Conservation (phyloP, 2,888 invertebrate genomes). For the Mamestra brassicae region DNA sequence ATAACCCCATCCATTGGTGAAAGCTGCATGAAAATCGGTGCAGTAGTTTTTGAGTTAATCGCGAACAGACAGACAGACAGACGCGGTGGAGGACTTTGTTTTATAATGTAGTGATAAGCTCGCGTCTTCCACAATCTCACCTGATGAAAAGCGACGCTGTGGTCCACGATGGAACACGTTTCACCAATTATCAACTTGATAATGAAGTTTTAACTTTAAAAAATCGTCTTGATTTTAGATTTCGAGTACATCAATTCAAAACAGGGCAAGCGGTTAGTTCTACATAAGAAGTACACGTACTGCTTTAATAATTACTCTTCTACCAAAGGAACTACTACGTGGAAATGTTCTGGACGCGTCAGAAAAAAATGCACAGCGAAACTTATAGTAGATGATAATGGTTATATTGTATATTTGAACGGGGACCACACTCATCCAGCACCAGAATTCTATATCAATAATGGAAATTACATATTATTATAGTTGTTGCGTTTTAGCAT, state of each 20-base stretch:
- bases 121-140: too few relatives aligned
- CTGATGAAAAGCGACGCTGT: too few relatives aligned
- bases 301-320: conserved; percentile 30
- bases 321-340: conserved; percentile 9
- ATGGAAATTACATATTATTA: conserved; percentile 16
- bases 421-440: conserved; percentile 21
- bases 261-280: conserved; percentile 26
- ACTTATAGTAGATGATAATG: conserved; percentile 4
- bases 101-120: too few relatives aligned
- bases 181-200: neutral
- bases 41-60: too few relatives aligned
- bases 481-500: neutral
- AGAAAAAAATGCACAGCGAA: conserved; percentile 30
- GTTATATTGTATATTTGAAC: neutral
- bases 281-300: conserved; percentile 31
- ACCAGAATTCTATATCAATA: conserved; percentile 8
- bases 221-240: conserved; percentile 19
- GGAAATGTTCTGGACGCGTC: conserved; percentile 26
- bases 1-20: too few relatives aligned
- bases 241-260: conserved; percentile 29
- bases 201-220: neutral
- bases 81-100: too few relatives aligned
- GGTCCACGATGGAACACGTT: too few relatives aligned
- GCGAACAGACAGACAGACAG: too few relatives aligned
- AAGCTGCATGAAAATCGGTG: too few relatives aligned